These are phyloP conservation scores for Panthera leo DNA, from an alignment of 2,113 vertebrate species.

Conservation along the genomic window DNA sequence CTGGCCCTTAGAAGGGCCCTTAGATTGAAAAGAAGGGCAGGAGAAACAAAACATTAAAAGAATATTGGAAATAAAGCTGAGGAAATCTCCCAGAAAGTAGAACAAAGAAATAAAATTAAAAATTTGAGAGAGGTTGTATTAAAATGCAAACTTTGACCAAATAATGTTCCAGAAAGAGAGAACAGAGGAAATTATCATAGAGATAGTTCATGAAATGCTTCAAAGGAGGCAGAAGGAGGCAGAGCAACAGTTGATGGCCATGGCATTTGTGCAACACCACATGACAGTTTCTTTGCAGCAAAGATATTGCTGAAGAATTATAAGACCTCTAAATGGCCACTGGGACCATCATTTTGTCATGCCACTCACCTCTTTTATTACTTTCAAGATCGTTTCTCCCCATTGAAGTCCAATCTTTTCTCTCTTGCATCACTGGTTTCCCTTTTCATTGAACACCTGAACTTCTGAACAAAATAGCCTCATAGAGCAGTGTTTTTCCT, in stretches of 20 bases:
- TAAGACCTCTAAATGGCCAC: not conserved
- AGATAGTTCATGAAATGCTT: not conserved
- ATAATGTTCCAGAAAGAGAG: not conserved
- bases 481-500: not conserved
- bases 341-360: not conserved
- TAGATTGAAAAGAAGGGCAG: not conserved
- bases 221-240: not conserved
- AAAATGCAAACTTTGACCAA: not conserved
- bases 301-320: not conserved
- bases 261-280: not conserved
- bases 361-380: not conserved
- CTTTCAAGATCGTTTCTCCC: not conserved
- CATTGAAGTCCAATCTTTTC: not conserved
- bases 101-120: constrained; percentile 1
- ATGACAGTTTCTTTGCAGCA: not conserved
- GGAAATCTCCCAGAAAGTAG: not conserved
- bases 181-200: not conserved
- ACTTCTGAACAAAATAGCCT: not conserved
- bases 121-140: not conserved
- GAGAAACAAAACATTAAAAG: constrained; percentile 1
- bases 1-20: not conserved
- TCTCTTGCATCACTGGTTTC: not conserved
- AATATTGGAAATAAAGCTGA: not conserved
- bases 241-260: not conserved
- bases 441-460: not conserved